These are phyloP conservation scores for Phalera bucephala DNA, from an alignment of 2,888 invertebrate genomes.

Conservation along the genomic window DNA sequence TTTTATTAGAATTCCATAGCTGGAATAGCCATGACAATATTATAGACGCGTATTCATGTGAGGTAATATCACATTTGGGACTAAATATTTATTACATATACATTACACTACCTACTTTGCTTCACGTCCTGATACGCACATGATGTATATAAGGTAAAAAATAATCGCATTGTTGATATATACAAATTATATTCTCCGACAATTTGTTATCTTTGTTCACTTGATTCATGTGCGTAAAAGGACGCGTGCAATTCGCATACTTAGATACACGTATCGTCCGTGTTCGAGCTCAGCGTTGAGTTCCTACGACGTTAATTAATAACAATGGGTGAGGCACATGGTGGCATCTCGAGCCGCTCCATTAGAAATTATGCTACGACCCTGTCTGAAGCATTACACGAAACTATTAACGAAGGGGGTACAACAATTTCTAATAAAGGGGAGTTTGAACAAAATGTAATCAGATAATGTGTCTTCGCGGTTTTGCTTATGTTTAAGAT, in stretches of 20 bases:
- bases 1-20: constrained; percentile 8
- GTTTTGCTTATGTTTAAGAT: too few relatives aligned
- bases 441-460: constrained; percentile 14
- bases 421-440: constrained; percentile 34
- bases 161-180: constrained; percentile 15
- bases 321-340: constrained; percentile 68
- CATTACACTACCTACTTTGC: constrained; percentile 51
- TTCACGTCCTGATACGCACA: constrained; percentile 35
- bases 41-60: constrained; percentile 43
- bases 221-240: constrained; percentile 24
- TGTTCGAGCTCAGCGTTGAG: neutral
- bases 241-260: constrained; percentile 10
- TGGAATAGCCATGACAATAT: constrained; percentile 22
- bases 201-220: too few relatives aligned
- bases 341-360: constrained; percentile 51
- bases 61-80: constrained; percentile 56
- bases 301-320: constrained; percentile 39
- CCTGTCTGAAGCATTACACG: constrained; percentile 24
- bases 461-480: too few relatives aligned
- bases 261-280: constrained; percentile 11
- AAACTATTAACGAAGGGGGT: constrained; percentile 13
- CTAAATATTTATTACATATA: constrained; percentile 35
- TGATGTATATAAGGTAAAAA: constrained; percentile 24
- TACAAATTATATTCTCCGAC: too few relatives aligned
- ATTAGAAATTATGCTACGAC: constrained; percentile 35